Percentiles rank a stretch among this genome's conserved stretches.
Conservation (phyloP, 2,113 vertebrate genomes). For the Falco punctatus region DNA sequence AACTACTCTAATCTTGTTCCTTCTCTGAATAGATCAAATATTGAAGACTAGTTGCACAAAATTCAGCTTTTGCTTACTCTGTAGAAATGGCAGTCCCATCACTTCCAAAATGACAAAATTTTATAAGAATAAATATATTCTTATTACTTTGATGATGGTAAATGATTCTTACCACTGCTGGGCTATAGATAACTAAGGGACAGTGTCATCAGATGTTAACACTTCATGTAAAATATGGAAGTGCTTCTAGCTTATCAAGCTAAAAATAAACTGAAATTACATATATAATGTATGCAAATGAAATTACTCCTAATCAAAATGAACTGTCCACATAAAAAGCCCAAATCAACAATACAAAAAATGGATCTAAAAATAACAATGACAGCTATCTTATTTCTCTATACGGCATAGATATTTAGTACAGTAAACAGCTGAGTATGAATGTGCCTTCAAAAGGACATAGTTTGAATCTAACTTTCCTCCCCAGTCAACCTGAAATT, state of each 20-base stretch:
- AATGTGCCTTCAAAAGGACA: background rate
- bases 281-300: conserved; percentile 1
- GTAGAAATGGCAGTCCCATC: background rate
- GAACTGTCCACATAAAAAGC: conserved; percentile 25
- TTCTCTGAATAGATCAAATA: background rate
- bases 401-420: background rate
- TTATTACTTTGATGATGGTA: background rate
- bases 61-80: background rate
- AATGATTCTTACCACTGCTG: background rate
- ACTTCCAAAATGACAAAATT: background rate
- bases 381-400: background rate
- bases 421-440: conserved; percentile 23
- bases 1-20: background rate
- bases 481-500: background rate
- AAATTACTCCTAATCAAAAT: conserved; percentile 46
- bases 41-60: background rate
- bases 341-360: conserved; percentile 23
- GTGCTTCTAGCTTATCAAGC: conserved; percentile 16
- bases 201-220: conserved; percentile 43
- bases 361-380: background rate
- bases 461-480: background rate
- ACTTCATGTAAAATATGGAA: conserved; percentile 45
- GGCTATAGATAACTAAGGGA: background rate
- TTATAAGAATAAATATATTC: background rate
- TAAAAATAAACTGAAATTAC: conserved; percentile 51